phyloP scores from a whole-genome alignment of 2,113 vertebrate genomes.

The Embiotoca jacksoni region DNA sequence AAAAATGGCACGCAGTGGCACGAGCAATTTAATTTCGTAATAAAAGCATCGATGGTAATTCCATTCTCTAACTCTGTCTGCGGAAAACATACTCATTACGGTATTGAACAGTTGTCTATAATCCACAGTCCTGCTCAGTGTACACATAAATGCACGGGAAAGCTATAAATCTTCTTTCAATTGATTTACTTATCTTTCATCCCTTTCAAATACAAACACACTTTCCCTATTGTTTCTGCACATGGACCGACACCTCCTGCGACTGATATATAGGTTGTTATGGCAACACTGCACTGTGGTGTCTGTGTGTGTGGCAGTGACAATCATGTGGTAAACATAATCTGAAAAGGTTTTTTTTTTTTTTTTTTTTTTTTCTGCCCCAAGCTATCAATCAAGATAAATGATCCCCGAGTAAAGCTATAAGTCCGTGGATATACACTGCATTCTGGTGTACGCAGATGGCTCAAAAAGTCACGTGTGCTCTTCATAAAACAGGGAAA shows the following conservation, averaged over 20 bases:
- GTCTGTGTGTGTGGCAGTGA: conserved; percentile 1
- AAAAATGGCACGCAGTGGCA: background rate
- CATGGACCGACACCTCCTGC: background rate
- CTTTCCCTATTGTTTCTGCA: background rate
- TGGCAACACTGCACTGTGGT: conserved; percentile 28
- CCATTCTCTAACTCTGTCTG: background rate
- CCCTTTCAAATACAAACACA: conserved; percentile 34
- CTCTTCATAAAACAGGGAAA: background rate
- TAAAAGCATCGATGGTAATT: conserved; percentile 1
- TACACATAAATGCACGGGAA: too few relatives aligned
- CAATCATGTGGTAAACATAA: conserved; percentile 1
- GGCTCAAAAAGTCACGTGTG: background rate
- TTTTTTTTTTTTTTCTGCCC: conserved; percentile 20
- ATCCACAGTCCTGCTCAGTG: background rate
- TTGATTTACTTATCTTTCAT: conserved; percentile 27
- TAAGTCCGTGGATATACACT: conserved; percentile 20
- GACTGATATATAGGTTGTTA: conserved; percentile 38
- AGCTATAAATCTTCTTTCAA: conserved; percentile 3
- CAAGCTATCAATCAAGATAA: conserved; percentile 39
- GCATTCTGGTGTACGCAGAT: conserved; percentile 19
- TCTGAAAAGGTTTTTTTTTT: conserved; percentile 27
- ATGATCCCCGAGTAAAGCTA: conserved; percentile 31
- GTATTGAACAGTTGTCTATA: conserved; percentile 22
- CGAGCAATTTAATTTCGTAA: background rate
- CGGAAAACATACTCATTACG: background rate